Evolutionary conservation across 2,113 vertebrate genomes (phyloP).

Genomic region (Prietella phreatophila): DNA sequence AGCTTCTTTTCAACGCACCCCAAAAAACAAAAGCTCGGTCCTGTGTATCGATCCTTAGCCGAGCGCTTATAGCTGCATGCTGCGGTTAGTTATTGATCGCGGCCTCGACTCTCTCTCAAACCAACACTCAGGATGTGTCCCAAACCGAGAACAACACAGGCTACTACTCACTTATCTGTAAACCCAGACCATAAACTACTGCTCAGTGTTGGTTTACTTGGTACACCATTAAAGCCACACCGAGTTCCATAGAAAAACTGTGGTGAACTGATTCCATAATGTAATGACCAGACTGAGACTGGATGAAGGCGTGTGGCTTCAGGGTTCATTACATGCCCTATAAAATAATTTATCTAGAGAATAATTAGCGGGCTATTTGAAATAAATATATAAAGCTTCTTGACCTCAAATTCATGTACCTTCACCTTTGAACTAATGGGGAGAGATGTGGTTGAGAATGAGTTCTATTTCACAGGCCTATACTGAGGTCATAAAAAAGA

Average conservation of each 20-base stretch:
- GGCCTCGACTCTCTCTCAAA: conserved; percentile 51
- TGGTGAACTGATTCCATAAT: not conserved
- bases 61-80: conserved; percentile 71
- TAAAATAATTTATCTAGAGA: not conserved
- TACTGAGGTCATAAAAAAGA: not conserved
- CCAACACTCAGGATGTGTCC: conserved; percentile 43
- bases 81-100: conserved; percentile 78
- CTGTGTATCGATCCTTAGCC: conserved; percentile 64
- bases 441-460: not conserved
- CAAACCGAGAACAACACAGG: conserved; percentile 47
- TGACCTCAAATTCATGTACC: not conserved
- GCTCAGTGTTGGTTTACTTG: not conserved
- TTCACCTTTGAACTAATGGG: not conserved
- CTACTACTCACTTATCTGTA: conserved; percentile 25
- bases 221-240: not conserved
- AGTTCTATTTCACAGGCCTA: not conserved
- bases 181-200: not conserved
- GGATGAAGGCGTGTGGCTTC: not conserved
- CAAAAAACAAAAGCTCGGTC: conserved; percentile 74
- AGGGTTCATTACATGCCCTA: not conserved
- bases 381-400: not conserved
- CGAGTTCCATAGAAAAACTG: not conserved
- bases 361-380: not conserved
- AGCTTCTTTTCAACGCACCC: conserved; percentile 74
- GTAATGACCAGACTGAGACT: not conserved